phyloP scores from a whole-genome alignment of 2,113 vertebrate genomes.

The Ploceus nigricollis region DNA sequence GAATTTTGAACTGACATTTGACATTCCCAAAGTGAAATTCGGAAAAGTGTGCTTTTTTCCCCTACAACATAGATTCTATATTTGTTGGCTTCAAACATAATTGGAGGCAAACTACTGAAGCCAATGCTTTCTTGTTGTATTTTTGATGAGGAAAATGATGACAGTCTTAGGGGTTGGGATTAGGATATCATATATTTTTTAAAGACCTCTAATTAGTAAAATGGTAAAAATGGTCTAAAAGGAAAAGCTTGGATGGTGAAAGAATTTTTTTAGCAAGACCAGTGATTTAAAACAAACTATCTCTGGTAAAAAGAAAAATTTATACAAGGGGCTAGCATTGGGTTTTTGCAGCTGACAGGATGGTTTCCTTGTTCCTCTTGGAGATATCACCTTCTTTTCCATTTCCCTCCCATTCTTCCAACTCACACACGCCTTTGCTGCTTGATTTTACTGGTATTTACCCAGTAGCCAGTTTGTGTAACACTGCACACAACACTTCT shows the following conservation, averaged over 20 bases:
- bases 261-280: not conserved
- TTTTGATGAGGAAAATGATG: not conserved
- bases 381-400: not conserved
- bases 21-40: not conserved
- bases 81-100: not conserved
- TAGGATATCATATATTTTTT: not conserved
- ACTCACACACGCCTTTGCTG: not conserved
- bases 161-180: not conserved
- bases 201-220: not conserved
- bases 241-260: not conserved
- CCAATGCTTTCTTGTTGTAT: not conserved
- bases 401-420: not conserved
- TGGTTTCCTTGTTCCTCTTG: not conserved
- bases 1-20: slow-evolving; percentile 16
- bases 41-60: not conserved
- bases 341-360: not conserved
- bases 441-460: not conserved
- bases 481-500: not conserved
- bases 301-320: not conserved
- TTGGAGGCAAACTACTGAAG: not conserved
- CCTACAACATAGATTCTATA: not conserved
- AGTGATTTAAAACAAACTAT: not conserved
- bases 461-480: not conserved
- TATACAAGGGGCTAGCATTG: not conserved
- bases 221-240: not conserved